Evolutionary conservation across 1,140 invertebrate genomes (phyloP).

Genomic region (Oedothorax gibbosus): DNA sequence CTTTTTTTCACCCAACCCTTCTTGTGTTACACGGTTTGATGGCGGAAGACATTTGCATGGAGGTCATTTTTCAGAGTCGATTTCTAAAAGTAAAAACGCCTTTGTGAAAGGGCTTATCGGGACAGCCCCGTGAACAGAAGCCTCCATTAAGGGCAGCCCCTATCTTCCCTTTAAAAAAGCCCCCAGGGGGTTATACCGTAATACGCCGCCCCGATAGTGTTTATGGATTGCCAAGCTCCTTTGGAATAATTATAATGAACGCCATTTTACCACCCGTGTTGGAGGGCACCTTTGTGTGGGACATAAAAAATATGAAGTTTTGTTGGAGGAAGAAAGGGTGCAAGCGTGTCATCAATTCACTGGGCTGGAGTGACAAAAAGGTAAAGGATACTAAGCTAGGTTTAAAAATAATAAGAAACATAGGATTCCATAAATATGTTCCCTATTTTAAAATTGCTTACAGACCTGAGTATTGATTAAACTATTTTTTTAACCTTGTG

Average conservation of each 20-base stretch:
- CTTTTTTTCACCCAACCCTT: not conserved
- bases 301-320: no score
- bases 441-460: no score
- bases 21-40: not conserved
- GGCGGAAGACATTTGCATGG: slow-evolving; percentile 2
- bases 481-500: no score
- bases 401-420: no score
- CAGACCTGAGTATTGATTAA: no score
- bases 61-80: not conserved
- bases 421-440: no score
- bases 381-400: no score
- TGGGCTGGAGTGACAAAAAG: no score
- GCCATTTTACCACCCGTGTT: not conserved
- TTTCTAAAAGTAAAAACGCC: not conserved
- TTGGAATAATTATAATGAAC: slow-evolving; percentile 1
- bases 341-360: no score
- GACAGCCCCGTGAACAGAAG: not conserved
- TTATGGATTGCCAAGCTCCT: not conserved
- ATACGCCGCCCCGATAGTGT: not conserved
- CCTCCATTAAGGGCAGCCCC: not conserved
- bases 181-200: not conserved
- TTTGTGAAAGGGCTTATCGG: not conserved
- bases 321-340: no score
- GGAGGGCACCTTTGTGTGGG: no score
- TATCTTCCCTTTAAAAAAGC: not conserved